These are phyloP conservation scores for Callosobruchus maculatus DNA, from an alignment of 2,888 invertebrate species.

Conservation along the genomic window DNA sequence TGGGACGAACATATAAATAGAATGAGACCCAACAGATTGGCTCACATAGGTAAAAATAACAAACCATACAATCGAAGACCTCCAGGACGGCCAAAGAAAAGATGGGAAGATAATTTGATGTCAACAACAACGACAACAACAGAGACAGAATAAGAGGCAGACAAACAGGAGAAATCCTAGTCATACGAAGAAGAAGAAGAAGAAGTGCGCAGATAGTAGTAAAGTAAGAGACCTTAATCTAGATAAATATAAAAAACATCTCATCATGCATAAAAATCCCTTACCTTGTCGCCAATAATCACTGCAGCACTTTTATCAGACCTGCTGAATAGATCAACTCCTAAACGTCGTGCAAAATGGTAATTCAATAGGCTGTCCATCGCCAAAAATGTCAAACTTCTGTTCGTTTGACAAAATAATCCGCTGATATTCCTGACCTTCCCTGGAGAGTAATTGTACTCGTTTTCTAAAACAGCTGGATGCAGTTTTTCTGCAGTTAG, in stretches of 20 bases:
- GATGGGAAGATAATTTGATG: too few relatives aligned
- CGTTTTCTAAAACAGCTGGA: slow-evolving; percentile 39
- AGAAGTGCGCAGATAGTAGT: too few relatives aligned
- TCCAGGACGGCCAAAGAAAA: too few relatives aligned
- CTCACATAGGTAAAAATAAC: too few relatives aligned
- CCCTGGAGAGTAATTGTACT: slow-evolving; percentile 1
- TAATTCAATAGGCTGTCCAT: slow-evolving; percentile 70
- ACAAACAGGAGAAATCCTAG: too few relatives aligned
- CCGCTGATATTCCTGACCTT: slow-evolving; percentile 37
- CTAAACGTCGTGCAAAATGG: slow-evolving; percentile 72
- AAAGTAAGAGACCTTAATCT: background rate
- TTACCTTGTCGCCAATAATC: slow-evolving; percentile 69
- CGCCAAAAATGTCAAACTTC: slow-evolving; percentile 61
- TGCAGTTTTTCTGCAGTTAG: slow-evolving; percentile 47
- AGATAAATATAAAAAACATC: too few relatives aligned
- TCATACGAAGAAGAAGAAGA: too few relatives aligned
- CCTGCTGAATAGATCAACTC: slow-evolving; percentile 60
- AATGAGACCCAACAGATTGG: too few relatives aligned
- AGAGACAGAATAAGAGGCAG: too few relatives aligned
- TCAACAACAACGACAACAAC: too few relatives aligned
- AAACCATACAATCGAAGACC: too few relatives aligned
- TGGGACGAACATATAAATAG: too few relatives aligned
- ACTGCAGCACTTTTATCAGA: slow-evolving; percentile 64
- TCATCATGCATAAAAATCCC: slow-evolving; percentile 12
- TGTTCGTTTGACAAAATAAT: slow-evolving; percentile 56